A percentile compares a stretch with the other conserved stretches of the same genome.
Evolutionary conservation across 2,797 vertebrate species (phyloP).

Genomic region (Propithecus deckenii): DNA sequence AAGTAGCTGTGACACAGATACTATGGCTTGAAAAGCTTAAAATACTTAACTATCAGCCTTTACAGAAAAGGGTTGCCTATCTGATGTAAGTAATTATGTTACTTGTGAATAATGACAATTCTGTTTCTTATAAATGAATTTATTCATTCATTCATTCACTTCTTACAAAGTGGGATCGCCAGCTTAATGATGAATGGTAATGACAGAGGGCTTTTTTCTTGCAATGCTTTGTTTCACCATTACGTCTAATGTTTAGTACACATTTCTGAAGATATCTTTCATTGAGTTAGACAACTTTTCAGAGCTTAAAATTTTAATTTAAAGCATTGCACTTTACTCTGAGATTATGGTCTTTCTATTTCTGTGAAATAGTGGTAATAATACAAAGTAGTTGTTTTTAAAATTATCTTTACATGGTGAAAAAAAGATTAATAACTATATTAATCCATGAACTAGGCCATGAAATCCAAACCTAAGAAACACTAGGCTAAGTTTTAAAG

Average conservation of each 20-base stretch:
- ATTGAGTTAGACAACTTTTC: background rate
- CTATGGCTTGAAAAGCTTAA: background rate
- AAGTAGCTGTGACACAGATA: background rate
- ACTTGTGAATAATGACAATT: background rate
- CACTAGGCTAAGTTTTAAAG: conserved; percentile 16
- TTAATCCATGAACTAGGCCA: background rate
- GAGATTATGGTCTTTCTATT: background rate
- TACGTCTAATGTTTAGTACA: background rate
- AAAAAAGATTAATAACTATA: background rate
- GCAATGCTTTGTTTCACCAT: background rate
- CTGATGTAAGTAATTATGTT: background rate
- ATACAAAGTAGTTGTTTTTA: background rate
- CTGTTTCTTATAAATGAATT: conserved; percentile 1
- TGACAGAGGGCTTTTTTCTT: background rate
- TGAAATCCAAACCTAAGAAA: background rate
- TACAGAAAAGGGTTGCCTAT: background rate
- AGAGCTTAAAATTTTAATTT: conserved; percentile 30
- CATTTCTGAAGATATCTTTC: background rate
- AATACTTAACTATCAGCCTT: background rate
- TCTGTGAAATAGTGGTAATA: background rate
- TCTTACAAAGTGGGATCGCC: background rate
- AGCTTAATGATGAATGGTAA: background rate
- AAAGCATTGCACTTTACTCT: background rate
- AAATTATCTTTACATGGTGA: background rate
- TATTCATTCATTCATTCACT: background rate